Percentiles rank a stretch among this genome's conserved stretches.
These are phyloP conservation scores for Premnoplex brunnescens DNA, from an alignment of 2,797 vertebrate genomes.

Conservation along the genomic window DNA sequence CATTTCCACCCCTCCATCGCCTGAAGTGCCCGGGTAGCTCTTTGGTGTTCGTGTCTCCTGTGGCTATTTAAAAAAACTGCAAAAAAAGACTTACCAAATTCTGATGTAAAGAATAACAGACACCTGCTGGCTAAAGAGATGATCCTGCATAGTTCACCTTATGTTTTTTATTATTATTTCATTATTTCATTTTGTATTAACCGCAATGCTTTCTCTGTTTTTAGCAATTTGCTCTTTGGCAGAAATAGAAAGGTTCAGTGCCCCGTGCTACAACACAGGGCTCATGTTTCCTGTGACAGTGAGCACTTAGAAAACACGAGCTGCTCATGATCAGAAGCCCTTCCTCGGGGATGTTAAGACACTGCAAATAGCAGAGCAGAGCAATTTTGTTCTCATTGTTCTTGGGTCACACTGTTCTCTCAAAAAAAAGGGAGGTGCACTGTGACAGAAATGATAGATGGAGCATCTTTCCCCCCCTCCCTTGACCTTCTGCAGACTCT, in stretches of 20 bases:
- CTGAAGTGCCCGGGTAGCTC: neutral
- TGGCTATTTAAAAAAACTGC: neutral
- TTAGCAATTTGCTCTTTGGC: neutral
- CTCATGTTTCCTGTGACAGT: neutral
- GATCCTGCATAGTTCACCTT: neutral
- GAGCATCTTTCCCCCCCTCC: neutral
- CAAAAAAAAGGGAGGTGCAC: neutral
- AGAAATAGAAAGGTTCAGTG: neutral
- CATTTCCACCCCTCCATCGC: neutral
- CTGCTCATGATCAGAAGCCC: neutral
- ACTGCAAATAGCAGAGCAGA: neutral
- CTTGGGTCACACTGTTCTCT: neutral
- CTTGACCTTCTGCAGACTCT: neutral
- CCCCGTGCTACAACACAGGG: neutral
- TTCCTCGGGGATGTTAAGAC: neutral
- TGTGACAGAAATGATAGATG: neutral
- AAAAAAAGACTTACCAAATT: neutral
- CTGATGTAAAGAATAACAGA: neutral
- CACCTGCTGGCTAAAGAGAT: neutral
- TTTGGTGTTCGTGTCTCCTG: neutral
- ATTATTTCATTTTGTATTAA: neutral
- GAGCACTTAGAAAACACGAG: neutral
- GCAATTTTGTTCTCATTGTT: neutral
- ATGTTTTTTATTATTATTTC: neutral
- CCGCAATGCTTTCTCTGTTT: rapidly evolving